These are phyloP conservation scores for Nyctibius bracteatus DNA, from an alignment of 2,113 vertebrate genomes.

Conservation along the genomic window DNA sequence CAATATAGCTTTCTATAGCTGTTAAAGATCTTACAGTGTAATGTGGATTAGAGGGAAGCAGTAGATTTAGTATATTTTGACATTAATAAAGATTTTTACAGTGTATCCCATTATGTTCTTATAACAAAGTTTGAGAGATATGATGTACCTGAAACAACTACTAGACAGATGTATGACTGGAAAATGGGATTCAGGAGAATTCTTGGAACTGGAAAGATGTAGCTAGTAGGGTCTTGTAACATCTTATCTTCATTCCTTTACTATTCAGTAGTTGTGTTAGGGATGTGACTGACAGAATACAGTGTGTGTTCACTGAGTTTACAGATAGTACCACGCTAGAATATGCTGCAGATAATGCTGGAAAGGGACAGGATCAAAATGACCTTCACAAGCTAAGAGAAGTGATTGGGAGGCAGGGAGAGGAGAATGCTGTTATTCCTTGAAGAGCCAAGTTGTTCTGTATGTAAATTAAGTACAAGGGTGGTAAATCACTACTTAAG, in stretches of 20 bases:
- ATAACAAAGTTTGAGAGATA: neutral
- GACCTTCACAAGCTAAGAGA: neutral
- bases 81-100: neutral
- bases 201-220: neutral
- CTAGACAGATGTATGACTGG: neutral
- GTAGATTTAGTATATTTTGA: neutral
- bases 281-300: neutral
- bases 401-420: neutral
- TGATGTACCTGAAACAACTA: neutral
- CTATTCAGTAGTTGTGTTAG: neutral
- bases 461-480: neutral
- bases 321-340: neutral
- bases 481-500: neutral
- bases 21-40: neutral
- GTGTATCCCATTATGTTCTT: neutral
- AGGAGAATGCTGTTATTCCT: neutral
- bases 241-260: neutral
- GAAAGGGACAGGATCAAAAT: neutral
- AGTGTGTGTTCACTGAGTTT: neutral
- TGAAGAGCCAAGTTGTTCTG: neutral
- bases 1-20: neutral
- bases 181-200: neutral
- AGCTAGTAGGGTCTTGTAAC: neutral
- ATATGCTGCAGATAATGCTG: neutral
- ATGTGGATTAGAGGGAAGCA: neutral